phyloP scores from a whole-genome alignment of 2,113 vertebrate species.

The Gadus chalcogrammus region DNA sequence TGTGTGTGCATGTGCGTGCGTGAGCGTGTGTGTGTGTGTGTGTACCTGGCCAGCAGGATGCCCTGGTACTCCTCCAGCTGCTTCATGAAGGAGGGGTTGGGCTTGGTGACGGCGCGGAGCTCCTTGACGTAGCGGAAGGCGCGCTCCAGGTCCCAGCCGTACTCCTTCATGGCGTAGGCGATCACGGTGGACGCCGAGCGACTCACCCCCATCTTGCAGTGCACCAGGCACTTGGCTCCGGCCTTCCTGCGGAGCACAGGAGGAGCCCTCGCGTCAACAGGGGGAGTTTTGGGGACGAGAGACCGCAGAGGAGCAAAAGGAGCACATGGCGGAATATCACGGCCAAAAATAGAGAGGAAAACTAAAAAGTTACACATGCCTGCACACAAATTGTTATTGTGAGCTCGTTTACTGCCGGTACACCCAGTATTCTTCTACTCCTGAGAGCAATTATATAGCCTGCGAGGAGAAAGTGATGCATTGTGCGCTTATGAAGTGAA shows the following conservation, averaged over 20 bases:
- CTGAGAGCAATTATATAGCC: no score
- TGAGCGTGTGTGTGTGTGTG: slow-evolving; percentile 10
- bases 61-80: slow-evolving; percentile 98
- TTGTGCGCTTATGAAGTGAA: no score
- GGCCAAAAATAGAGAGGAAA: no score
- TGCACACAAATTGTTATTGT: no score
- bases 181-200: slow-evolving; percentile 97
- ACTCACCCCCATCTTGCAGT: slow-evolving; percentile 99
- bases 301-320: neutral
- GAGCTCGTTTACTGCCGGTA: no score
- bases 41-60: slow-evolving; percentile 93
- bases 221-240: slow-evolving; percentile 94
- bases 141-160: slow-evolving; percentile 91
- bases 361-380: no score
- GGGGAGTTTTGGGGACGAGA: neutral
- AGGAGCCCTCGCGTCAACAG: neutral
- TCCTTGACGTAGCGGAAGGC: slow-evolving; percentile 95
- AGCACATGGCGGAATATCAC: no score
- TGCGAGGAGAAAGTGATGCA: no score
- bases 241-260: slow-evolving; percentile 77
- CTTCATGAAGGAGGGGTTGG: slow-evolving; percentile 96
- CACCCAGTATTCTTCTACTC: no score
- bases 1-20: neutral
- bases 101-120: slow-evolving; percentile 90
- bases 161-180: slow-evolving; percentile 98